Conservation (phyloP, 2,113 vertebrate genomes). For the Syngnathus floridae region DNA sequence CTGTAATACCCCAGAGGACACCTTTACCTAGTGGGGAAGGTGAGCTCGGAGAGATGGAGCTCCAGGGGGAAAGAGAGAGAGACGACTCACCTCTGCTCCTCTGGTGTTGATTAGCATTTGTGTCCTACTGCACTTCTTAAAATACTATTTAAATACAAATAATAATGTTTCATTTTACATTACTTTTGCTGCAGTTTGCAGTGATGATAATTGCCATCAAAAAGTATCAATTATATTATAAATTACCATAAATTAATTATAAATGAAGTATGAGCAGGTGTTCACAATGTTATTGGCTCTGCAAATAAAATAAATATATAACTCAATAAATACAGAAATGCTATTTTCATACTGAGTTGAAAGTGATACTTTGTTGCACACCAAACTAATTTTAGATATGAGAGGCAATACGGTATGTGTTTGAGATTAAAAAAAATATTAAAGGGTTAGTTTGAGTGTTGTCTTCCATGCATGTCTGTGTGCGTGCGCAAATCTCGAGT, state of each 20-base stretch:
- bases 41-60: constrained; percentile 19
- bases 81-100: constrained; percentile 14
- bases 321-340: background rate
- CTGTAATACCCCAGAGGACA: constrained; percentile 51
- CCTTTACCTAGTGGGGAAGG: constrained; percentile 40
- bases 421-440: background rate
- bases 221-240: too few relatives aligned
- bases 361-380: background rate
- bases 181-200: too few relatives aligned
- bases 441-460: background rate
- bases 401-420: background rate
- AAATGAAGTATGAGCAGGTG: too few relatives aligned
- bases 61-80: constrained; percentile 13
- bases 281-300: too few relatives aligned
- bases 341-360: background rate
- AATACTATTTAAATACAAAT: too few relatives aligned
- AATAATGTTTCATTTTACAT: too few relatives aligned
- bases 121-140: background rate
- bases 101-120: constrained; percentile 6
- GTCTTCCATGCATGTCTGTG: background rate
- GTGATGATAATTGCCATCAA: too few relatives aligned
- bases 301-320: too few relatives aligned
- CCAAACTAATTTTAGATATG: background rate
- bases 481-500: background rate
- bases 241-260: too few relatives aligned